Percentiles rank a stretch among this genome's conserved stretches.
These are phyloP conservation scores for Columbina picui DNA, from an alignment of 2,113 vertebrate species.

Conservation along the genomic window DNA sequence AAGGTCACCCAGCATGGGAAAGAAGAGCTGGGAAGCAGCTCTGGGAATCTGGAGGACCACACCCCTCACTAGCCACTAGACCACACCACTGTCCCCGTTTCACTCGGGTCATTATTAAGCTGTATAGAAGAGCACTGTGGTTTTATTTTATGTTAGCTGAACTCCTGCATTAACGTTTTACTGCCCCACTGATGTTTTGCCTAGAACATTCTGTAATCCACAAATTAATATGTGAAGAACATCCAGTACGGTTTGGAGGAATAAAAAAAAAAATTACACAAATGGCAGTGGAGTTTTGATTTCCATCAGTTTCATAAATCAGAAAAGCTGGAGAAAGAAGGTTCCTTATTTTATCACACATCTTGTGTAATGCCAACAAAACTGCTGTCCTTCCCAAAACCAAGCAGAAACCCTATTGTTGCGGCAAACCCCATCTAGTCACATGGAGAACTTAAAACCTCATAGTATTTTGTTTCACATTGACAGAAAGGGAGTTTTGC, in stretches of 20 bases:
- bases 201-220: slow-evolving; percentile 74
- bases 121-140: slow-evolving; percentile 61
- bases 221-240: slow-evolving; percentile 72
- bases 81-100: slow-evolving; percentile 67
- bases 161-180: slow-evolving; percentile 66
- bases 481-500: background rate
- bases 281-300: slow-evolving; percentile 53
- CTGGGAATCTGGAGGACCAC: slow-evolving; percentile 55
- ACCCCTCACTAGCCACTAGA: slow-evolving; percentile 64
- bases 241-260: slow-evolving; percentile 55
- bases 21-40: slow-evolving; percentile 53
- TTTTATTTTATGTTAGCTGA: slow-evolving; percentile 62
- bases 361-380: slow-evolving; percentile 33
- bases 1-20: slow-evolving; percentile 64
- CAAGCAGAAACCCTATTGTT: slow-evolving; percentile 61
- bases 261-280: slow-evolving; percentile 41
- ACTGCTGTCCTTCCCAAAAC: slow-evolving; percentile 57
- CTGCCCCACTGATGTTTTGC: slow-evolving; percentile 68
- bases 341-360: slow-evolving; percentile 66
- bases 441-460: slow-evolving; percentile 50
- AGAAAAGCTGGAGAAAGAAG: slow-evolving; percentile 44
- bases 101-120: slow-evolving; percentile 59
- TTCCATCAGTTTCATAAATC: slow-evolving; percentile 59
- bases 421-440: slow-evolving; percentile 51
- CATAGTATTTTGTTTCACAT: background rate